Percentiles rank a stretch among this genome's conserved stretches.
Conservation (phyloP, 2,797 vertebrate species). For the Sphaeramia orbicularis region DNA sequence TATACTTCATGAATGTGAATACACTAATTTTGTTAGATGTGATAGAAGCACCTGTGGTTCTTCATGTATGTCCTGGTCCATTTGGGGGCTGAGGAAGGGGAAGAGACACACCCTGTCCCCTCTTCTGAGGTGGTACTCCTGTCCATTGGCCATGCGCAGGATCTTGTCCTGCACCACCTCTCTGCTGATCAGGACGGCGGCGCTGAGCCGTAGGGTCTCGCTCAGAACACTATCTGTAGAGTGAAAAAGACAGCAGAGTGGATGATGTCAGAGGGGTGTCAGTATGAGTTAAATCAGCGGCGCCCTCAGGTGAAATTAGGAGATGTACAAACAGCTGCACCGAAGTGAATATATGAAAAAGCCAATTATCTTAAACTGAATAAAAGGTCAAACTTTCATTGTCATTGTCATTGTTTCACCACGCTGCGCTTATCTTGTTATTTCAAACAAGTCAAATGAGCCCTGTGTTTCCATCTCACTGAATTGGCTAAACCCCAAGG, state of each 20-base stretch:
- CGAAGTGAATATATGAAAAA: conserved; percentile 40
- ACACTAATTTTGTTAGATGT: background rate
- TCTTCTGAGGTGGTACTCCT: conserved; percentile 83
- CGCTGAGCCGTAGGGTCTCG: conserved; percentile 90
- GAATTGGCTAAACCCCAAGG: conserved; percentile 15
- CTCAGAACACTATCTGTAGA: conserved; percentile 80
- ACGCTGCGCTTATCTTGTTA: conserved; percentile 12
- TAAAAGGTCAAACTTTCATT: conserved; percentile 34
- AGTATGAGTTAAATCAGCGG: conserved; percentile 34
- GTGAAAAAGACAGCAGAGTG: conserved; percentile 44
- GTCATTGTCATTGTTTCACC: conserved; percentile 12
- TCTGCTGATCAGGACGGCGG: conserved; percentile 90
- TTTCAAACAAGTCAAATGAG: conserved; percentile 37
- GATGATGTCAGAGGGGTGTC: conserved; percentile 54
- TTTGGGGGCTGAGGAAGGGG: conserved; percentile 92
- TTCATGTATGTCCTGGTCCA: conserved; percentile 89
- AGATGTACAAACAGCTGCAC: conserved; percentile 40
- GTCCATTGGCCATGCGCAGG: conserved; percentile 82
- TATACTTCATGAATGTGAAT: background rate
- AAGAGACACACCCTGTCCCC: conserved; percentile 91
- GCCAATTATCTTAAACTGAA: conserved; percentile 38
- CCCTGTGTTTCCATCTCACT: conserved; percentile 19
- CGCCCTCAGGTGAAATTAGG: conserved; percentile 26
- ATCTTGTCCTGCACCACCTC: conserved; percentile 86
- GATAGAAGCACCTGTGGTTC: conserved; percentile 87